Evolutionary conservation across 2,113 vertebrate species (phyloP).

Genomic region (Notarius quadriscutis): DNA sequence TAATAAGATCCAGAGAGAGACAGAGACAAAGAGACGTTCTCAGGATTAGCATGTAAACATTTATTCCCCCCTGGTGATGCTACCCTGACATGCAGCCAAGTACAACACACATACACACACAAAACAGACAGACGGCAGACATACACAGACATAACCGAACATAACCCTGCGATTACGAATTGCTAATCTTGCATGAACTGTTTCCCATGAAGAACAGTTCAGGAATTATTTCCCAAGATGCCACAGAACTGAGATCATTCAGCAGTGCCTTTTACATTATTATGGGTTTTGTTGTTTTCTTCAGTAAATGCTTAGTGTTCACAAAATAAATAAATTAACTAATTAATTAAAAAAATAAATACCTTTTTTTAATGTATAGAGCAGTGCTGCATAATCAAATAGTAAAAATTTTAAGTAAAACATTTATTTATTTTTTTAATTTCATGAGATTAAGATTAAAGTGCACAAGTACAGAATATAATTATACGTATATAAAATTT

Average conservation of each 20-base stretch:
- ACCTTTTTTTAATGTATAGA: neutral
- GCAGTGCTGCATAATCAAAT: neutral
- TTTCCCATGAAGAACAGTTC: neutral
- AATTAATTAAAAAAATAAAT: neutral
- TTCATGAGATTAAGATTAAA: no score
- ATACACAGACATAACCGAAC: neutral
- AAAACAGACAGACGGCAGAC: slow-evolving; percentile 4
- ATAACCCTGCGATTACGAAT: neutral
- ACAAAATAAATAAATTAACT: neutral
- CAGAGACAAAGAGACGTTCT: slow-evolving; percentile 12
- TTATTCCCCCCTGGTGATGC: slow-evolving; percentile 10
- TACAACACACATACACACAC: slow-evolving; percentile 6
- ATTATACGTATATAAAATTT: no score
- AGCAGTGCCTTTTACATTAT: neutral
- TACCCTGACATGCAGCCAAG: slow-evolving; percentile 36
- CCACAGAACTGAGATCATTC: neutral
- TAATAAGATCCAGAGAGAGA: slow-evolving; percentile 52
- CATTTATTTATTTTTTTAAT: no score
- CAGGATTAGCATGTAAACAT: slow-evolving; percentile 36
- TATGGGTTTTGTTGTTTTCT: neutral
- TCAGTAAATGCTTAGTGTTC: neutral
- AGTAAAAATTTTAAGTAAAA: neutral
- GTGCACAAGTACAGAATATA: no score
- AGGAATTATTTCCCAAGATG: slow-evolving; percentile 9
- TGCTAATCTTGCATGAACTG: neutral